Base-by-base conservation (phyloP, 2,888 invertebrate species). In the Psylliodes chrysocephalus region DNA sequence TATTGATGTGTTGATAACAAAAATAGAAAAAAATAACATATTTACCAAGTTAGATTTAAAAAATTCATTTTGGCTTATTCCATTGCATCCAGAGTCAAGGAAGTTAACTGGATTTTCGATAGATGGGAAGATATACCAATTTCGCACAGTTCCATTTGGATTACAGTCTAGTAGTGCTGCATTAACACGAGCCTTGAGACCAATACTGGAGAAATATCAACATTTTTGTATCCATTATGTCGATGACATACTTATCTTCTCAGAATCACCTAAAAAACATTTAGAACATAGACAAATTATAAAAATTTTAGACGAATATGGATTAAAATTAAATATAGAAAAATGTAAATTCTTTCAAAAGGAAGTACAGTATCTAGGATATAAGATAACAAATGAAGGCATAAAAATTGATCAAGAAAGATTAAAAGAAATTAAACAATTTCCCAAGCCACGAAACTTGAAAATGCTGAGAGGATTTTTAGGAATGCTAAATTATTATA, bases 391-490 rank as follows among this genome's bases (percentile, higher is more conserved):
- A 12, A 8, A n/a, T 10, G 33, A 7, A 7, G 42, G 55, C 0
- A 12, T 62, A 15, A 14, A 49, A 55, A 55, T 56, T 49, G 51
- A 62, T 22, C 19, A 22, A 14, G 42, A 56, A 1, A 38, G 52
- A 30, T 14, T 62, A 51, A 25, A 49, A 30, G 25, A 19, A 18
- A 62, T 62, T 35, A 10, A 42, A 51, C 15, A 55, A 8, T 62
- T 49, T 56, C 19, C 8, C 1, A 51, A 22, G 51, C 55, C 56
- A 14, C 12, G 10, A 10, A 56, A 51, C 42, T 44, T 62, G 30
- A 62, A 62, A 15, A 51, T 22, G n/a, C 28, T 63, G 17, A 22
- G 54, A 14, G 59, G 59, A 47, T 63, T 63, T 53, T 53, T 63
- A 1, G 57, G 63, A 19, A 53, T 57, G 4, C 10, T 59, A 12